These are phyloP conservation scores for Nesogale talazaci DNA, from an alignment of 2,113 vertebrate species.

Conservation along the genomic window DNA sequence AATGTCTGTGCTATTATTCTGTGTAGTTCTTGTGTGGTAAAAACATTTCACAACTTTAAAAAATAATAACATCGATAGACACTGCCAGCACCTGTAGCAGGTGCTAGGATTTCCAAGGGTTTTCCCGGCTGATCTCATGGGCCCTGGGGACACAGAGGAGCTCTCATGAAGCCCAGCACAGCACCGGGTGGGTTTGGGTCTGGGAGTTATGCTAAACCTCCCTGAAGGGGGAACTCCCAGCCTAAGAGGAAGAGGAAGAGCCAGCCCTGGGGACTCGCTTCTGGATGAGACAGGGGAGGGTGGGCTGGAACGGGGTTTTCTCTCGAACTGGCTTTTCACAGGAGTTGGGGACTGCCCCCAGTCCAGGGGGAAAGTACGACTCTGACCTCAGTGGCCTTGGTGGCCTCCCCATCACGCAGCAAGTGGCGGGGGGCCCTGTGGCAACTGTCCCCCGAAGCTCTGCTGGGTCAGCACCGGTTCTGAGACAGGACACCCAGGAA, in stretches of 20 bases:
- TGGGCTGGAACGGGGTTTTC: neutral
- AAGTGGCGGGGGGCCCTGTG: too few species aligned
- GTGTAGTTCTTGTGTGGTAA: neutral
- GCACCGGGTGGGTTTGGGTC: neutral
- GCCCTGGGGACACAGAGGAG: neutral
- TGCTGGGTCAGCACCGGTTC: too few species aligned
- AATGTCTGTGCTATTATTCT: neutral
- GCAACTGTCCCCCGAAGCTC: too few species aligned
- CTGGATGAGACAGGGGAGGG: neutral
- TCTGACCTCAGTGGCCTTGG: neutral
- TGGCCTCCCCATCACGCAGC: neutral
- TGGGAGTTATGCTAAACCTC: neutral
- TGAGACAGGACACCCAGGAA: neutral
- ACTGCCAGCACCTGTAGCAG: neutral
- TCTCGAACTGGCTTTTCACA: neutral
- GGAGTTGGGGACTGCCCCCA: neutral
- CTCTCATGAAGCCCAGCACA: slow-evolving; percentile 12
- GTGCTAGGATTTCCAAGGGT: slow-evolving; percentile 39
- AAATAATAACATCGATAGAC: neutral
- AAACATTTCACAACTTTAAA: neutral
- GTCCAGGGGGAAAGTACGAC: neutral
- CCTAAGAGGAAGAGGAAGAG: neutral
- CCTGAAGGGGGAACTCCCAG: neutral
- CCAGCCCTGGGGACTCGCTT: neutral
- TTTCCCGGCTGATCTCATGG: slow-evolving; percentile 35